Evolutionary conservation across 2,797 vertebrate species (phyloP), one percentile per base, ranked within the genome.

Genomic region (Cossypha polioptera): DNA sequence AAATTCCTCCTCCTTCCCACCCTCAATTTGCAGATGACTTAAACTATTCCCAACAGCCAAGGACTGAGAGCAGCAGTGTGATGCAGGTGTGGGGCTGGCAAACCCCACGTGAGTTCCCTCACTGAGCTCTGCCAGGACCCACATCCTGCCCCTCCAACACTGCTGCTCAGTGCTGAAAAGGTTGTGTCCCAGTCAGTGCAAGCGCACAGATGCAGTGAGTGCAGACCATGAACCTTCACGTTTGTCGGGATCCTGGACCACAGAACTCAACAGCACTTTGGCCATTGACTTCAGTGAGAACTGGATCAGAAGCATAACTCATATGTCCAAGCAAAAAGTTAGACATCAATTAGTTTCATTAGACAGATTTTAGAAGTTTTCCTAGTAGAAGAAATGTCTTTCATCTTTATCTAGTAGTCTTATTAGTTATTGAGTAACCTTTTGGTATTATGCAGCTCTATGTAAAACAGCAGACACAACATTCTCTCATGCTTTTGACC

Each of bases 401-500:
- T 96, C 72, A 62, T 96, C 96, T 97, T 95, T 79, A 62, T 95
- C 92, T 92, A 96, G 95, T 97, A 97, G 96, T 96, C 93, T 95
- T 97, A 97, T 98, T 98, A 98, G 97, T 98, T 95, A 97, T 95
- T 91, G 77, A 96, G 90, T 93, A 96, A 94, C 93, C 92, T 93
- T 89, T 95, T 93, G 80, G 10, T 77, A 96, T 94, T 93, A 96
- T 73, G 94, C 95, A 97, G 95, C 85, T 96, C 33, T 93, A 97
- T 93, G 97, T 96, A 97, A 93, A 96, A 97, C 96, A 96, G 97
- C 97, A 97, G 96, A 97, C 96, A 95, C 96, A 96, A 98, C 98
- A 98, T 96, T 97, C 96, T 97, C 97, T 97, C 98, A 98, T 98
- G 98, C 98, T 98, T 96, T 95, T 96, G 96, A 97, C 98, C 97